These are phyloP conservation scores for Hoplodrina blanda DNA, from an alignment of 2,888 invertebrate genomes.

Conservation along the genomic window DNA sequence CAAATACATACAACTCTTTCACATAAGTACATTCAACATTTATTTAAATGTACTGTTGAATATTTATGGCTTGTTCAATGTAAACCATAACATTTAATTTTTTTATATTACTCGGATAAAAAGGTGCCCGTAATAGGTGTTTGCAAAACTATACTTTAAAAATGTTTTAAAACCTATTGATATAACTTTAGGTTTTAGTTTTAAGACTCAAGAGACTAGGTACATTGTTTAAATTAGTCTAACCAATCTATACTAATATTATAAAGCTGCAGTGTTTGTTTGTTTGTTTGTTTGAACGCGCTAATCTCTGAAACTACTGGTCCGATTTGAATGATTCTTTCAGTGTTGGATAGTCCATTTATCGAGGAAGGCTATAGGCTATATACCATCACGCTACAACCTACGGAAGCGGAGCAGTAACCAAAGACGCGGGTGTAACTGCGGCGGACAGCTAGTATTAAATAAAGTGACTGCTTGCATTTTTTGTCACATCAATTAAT, in stretches of 20 bases:
- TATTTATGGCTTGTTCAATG: not conserved
- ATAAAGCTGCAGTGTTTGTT: too few relatives aligned
- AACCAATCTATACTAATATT: too few relatives aligned
- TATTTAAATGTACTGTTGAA: conserved; percentile 26
- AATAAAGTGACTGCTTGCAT: not conserved
- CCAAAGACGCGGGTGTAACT: too few relatives aligned
- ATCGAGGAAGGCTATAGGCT: too few relatives aligned
- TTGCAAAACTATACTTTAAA: not conserved
- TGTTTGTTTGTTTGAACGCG: too few relatives aligned
- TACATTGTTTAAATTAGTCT: not conserved
- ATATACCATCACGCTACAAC: too few relatives aligned
- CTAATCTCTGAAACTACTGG: too few relatives aligned
- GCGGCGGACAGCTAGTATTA: too few relatives aligned
- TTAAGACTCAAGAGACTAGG: too few relatives aligned
- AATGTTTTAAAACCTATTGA: not conserved
- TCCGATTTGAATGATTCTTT: too few relatives aligned
- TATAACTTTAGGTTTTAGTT: not conserved
- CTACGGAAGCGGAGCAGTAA: too few relatives aligned
- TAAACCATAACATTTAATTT: not conserved
- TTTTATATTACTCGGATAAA: not conserved
- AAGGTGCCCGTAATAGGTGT: not conserved
- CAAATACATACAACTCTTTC: conserved; percentile 78
- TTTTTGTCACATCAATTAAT: not conserved
- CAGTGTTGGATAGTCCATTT: too few relatives aligned
- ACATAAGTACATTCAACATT: conserved; percentile 26